Conservation (phyloP, 2,113 vertebrate genomes). For the Empidonax traillii region DNA sequence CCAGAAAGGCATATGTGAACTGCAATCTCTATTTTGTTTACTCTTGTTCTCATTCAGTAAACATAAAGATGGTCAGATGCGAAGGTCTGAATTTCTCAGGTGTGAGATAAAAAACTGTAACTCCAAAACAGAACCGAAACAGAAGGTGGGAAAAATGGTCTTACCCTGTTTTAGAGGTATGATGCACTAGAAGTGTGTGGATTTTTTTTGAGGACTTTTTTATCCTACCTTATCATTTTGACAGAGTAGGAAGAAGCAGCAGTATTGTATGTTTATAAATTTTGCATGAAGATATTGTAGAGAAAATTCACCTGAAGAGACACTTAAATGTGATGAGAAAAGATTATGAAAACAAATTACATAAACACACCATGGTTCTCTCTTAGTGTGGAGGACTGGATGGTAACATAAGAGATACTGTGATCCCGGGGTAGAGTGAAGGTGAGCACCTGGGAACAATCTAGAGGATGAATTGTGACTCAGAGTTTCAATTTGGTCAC, state of each 20-base stretch:
- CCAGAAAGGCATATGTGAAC: not conserved
- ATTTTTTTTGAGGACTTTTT: not conserved
- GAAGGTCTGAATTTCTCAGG: not conserved
- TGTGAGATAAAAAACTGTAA: not conserved
- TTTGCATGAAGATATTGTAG: not conserved
- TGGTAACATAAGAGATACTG: not conserved
- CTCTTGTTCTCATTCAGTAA: not conserved
- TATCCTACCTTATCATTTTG: not conserved
- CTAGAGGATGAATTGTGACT: not conserved
- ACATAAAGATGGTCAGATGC: not conserved
- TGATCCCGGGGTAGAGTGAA: not conserved
- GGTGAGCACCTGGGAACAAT: not conserved
- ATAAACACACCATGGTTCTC: not conserved
- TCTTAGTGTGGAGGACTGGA: not conserved
- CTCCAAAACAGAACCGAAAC: not conserved
- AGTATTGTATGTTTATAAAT: not conserved
- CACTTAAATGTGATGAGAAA: not conserved
- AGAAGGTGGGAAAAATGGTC: not conserved
- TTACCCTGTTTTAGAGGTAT: not conserved
- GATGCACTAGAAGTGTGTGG: not conserved
- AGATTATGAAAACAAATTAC: not conserved
- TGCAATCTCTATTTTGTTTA: not conserved
- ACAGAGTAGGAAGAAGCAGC: not conserved
- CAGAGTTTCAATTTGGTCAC: not conserved
- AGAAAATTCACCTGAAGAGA: not conserved